Percentiles rank a stretch among this genome's conserved stretches.
Conservation (phyloP, 53 echinoderm and acorn worm genomes). For the Patiria pectinifera region DNA sequence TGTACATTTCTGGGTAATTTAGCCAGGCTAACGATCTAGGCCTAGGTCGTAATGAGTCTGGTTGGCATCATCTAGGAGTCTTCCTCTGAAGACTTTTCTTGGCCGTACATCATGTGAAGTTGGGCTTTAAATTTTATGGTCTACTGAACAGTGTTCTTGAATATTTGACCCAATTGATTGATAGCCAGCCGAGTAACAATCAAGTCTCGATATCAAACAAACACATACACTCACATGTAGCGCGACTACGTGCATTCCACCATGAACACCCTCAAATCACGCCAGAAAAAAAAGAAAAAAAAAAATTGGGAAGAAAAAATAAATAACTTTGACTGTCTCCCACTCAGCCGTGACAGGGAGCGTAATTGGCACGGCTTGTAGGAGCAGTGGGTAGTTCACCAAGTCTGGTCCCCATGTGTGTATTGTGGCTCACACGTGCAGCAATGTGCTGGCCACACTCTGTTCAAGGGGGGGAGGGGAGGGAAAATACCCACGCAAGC, state of each 20-base stretch:
- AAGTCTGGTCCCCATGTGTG: not conserved
- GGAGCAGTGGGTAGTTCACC: conserved; percentile 27
- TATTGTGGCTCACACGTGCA: conserved; percentile 41
- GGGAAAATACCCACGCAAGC: not conserved
- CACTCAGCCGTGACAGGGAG: conserved; percentile 38
- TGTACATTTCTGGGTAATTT: not conserved
- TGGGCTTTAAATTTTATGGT: not conserved
- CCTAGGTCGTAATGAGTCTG: not conserved
- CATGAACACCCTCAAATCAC: conserved; percentile 1
- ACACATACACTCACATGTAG: not conserved
- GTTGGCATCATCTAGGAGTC: not conserved
- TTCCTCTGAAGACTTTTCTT: not conserved
- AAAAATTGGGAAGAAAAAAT: conserved; percentile 10
- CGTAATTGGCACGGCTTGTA: conserved; percentile 19
- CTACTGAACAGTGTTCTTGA: not conserved
- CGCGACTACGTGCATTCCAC: not conserved
- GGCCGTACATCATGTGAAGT: no score
- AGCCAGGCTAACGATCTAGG: not conserved
- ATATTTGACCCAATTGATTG: not conserved
- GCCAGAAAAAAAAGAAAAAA: not conserved
- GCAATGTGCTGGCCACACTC: not conserved
- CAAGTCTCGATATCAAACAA: not conserved
- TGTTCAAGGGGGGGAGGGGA: not conserved
- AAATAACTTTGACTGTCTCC: conserved; percentile 20
- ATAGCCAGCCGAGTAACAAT: not conserved